Evolutionary conservation across 2,797 vertebrate species (phyloP), one percentile per base, ranked within the genome.

Genomic region (Halcyon chelicuti): DNA sequence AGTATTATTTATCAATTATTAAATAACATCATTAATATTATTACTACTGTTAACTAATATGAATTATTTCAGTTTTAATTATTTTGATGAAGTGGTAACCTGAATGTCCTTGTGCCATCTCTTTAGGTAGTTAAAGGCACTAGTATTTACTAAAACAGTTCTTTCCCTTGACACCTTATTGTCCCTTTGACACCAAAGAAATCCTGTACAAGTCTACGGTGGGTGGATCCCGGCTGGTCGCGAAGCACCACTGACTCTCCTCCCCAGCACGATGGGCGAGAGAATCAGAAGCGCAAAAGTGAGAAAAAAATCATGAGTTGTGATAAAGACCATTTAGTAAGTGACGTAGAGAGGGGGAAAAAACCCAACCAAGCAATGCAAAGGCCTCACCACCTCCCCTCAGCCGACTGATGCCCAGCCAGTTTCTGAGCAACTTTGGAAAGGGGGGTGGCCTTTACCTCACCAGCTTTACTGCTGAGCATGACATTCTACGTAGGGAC

Each of bases 401-500:
- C 29, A 31, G 52, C 17, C 11, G 18, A 29, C 51, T 52, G 26
- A 37, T 60, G 35, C 58, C 60, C 60, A 61, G 35, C 29, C 29
- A 12, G 52, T 31, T 18, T 54, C 52, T 54, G 52, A 31, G 29
- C 17, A 20, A 10, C 39, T 58, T 22, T 61, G 46, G 39, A 12
- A 37, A 37, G 55, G 12, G 12, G 21, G 21, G 46, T 22, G 22
- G 21, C 21, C 11, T 22, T 46, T 21, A 46, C 46, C 46, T 46
- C 46, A 46, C 21, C 21, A 19, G n/a, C 22, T 46, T 18, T 44
- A 15, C 9, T 10, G n/a, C 21, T 29, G 55, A 8, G 9, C 12
- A 2, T 8, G 26, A 8, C 0, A 2, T 39, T 28, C 2, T 1
- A 8, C 12, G 28, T 28, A 10, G 3, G 20, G 29, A 23, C 8